Evolutionary conservation across 2,888 invertebrate species (phyloP).

Genomic region (Heliothis peltigera): DNA sequence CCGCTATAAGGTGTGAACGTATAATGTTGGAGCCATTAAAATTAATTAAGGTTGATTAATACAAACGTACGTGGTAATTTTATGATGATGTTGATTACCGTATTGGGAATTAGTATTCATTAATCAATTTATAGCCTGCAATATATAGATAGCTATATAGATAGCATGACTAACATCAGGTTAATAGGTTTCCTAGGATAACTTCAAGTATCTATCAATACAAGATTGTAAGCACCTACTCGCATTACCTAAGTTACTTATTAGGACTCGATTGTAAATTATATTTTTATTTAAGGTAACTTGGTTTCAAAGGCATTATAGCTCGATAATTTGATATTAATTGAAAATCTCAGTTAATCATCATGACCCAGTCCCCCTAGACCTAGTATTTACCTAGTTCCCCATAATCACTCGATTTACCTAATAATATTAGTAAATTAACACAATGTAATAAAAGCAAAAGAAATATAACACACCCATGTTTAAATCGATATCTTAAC

Average conservation of each 20-base stretch:
- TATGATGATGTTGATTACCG: conserved; percentile 42
- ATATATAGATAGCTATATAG: not conserved
- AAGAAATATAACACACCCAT: too few species aligned
- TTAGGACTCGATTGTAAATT: not conserved
- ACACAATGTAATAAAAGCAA: too few species aligned
- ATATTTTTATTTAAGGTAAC: not conserved
- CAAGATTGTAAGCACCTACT: not conserved
- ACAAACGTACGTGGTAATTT: conserved; percentile 27
- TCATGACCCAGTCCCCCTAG: conserved; percentile 3
- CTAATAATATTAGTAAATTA: too few species aligned
- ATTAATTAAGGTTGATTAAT: conserved; percentile 41
- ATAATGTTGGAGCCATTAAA: conserved; percentile 20
- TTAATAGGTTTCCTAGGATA: not conserved
- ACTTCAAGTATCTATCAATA: too few species aligned
- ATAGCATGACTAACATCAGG: conserved; percentile 3
- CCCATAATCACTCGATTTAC: not conserved
- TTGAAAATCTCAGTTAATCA: conserved; percentile 11
- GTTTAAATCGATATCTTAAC: conserved; percentile 27
- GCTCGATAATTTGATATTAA: conserved; percentile 1
- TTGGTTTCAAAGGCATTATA: not conserved
- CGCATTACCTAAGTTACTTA: not conserved
- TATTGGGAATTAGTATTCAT: conserved; percentile 41
- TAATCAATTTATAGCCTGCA: conserved; percentile 31
- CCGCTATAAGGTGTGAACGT: not conserved
- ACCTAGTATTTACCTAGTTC: too few species aligned